Evolutionary conservation across 2,888 invertebrate genomes (phyloP).

Genomic region (Lithosia quadra): DNA sequence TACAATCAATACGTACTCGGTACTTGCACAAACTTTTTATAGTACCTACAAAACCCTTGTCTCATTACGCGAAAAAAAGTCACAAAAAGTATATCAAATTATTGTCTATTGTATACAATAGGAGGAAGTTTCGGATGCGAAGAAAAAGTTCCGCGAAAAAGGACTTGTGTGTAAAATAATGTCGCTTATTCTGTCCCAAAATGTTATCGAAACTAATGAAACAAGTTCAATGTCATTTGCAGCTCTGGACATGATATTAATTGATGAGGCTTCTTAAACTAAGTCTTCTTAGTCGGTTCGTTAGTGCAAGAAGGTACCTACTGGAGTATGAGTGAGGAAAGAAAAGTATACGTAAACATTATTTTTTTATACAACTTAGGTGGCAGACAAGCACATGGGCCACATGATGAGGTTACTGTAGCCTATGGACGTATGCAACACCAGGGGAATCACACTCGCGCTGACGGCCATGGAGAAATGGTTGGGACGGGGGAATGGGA

Average conservation of each 20-base stretch:
- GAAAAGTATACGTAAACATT: too few relatives aligned
- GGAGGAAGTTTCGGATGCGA: not conserved
- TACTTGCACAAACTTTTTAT: not conserved
- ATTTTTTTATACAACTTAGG: too few relatives aligned
- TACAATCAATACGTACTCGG: too few relatives aligned
- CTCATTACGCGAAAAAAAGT: conserved; percentile 13
- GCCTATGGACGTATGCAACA: too few relatives aligned
- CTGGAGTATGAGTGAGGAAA: too few relatives aligned
- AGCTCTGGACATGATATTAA: not conserved
- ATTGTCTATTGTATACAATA: conserved; percentile 8
- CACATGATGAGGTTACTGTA: too few relatives aligned
- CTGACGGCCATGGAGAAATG: too few relatives aligned
- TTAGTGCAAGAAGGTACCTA: too few relatives aligned
- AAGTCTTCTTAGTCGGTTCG: not conserved
- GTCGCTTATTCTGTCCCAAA: conserved; percentile 35
- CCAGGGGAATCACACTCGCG: too few relatives aligned
- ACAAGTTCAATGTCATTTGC: conserved; percentile 3
- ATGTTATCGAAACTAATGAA: conserved; percentile 19
- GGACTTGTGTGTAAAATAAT: conserved; percentile 29
- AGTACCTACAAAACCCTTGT: conserved; percentile 2
- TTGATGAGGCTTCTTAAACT: not conserved
- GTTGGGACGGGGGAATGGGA: too few relatives aligned
- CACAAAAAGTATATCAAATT: conserved; percentile 10
- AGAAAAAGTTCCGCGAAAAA: conserved; percentile 26
- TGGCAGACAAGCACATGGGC: too few relatives aligned